Evolutionary conservation across 2,113 vertebrate species (phyloP).

Genomic region (Electrona antarctica): DNA sequence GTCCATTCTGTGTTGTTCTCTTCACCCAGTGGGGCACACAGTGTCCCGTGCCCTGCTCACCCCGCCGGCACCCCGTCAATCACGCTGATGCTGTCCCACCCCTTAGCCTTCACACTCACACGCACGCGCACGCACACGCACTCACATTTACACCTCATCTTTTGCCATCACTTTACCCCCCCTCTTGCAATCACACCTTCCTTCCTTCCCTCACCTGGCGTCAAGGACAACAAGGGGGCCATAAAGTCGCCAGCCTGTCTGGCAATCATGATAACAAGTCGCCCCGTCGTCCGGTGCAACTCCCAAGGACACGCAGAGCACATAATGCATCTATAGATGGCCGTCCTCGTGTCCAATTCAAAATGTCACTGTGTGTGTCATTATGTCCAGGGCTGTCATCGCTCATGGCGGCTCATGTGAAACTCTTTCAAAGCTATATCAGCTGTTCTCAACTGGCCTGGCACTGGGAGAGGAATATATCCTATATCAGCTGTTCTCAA

Average conservation of each 20-base stretch:
- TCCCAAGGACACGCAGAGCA: conserved; percentile 21
- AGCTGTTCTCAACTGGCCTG: too few relatives aligned
- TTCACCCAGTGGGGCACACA: conserved; percentile 25
- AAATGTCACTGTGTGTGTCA: conserved; percentile 33
- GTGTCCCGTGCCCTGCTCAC: conserved; percentile 13
- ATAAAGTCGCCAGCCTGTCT: conserved; percentile 24
- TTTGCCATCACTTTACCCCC: background rate
- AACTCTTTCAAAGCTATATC: conserved; percentile 12
- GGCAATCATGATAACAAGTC: conserved; percentile 30
- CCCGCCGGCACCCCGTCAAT: conserved; percentile 51
- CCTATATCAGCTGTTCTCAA: background rate
- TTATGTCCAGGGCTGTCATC: conserved; percentile 23
- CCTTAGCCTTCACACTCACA: conserved; percentile 28
- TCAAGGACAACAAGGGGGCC: conserved; percentile 28
- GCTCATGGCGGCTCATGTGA: conserved; percentile 26
- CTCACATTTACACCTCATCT: conserved; percentile 19
- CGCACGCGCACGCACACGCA: conserved; percentile 5
- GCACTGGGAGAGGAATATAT: too few relatives aligned
- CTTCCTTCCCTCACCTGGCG: conserved; percentile 18
- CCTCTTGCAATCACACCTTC: background rate
- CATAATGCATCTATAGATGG: conserved; percentile 10
- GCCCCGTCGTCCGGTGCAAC: background rate
- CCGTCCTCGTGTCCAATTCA: conserved; percentile 18
- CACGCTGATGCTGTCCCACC: conserved; percentile 26
- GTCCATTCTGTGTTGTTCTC: conserved; percentile 25